A percentile compares a stretch with the other conserved stretches of the same genome.
Evolutionary conservation across 2,888 invertebrate genomes (phyloP).

Genomic region (Drosophila rellima): DNA sequence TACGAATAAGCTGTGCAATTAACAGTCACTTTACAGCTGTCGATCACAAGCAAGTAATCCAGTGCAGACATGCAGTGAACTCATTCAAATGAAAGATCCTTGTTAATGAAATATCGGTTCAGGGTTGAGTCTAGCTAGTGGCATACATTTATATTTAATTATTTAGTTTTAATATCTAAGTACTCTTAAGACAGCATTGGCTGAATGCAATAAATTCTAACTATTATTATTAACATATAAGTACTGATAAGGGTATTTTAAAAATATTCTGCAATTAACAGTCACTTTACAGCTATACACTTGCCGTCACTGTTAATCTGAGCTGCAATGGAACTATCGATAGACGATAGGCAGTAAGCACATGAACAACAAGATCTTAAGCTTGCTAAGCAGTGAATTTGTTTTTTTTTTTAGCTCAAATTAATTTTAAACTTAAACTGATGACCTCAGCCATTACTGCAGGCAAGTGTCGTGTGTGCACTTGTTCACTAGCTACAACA

Average conservation of each 20-base stretch:
- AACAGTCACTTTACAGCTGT: neutral
- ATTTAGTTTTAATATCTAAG: neutral
- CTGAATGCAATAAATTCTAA: neutral
- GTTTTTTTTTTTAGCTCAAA: too few relatives aligned
- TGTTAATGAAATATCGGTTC: neutral
- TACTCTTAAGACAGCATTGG: neutral
- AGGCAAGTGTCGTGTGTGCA: too few relatives aligned
- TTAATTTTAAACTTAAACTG: too few relatives aligned
- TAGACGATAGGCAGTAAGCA: slow-evolving; percentile 1
- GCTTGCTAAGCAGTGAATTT: too few relatives aligned
- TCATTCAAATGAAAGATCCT: neutral
- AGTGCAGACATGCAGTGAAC: neutral
- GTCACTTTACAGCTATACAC: neutral
- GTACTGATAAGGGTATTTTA: neutral
- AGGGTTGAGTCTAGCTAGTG: neutral
- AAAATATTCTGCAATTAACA: neutral
- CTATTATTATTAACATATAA: neutral
- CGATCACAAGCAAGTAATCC: too few relatives aligned
- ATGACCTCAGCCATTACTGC: too few relatives aligned
- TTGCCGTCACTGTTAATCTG: neutral
- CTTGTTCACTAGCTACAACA: too few relatives aligned
- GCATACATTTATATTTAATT: neutral
- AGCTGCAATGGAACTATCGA: neutral
- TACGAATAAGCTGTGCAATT: neutral
- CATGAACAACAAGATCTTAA: slow-evolving; percentile 2